phyloP scores from a whole-genome alignment of 2,113 vertebrate species.

The Callopanchax toddi region DNA sequence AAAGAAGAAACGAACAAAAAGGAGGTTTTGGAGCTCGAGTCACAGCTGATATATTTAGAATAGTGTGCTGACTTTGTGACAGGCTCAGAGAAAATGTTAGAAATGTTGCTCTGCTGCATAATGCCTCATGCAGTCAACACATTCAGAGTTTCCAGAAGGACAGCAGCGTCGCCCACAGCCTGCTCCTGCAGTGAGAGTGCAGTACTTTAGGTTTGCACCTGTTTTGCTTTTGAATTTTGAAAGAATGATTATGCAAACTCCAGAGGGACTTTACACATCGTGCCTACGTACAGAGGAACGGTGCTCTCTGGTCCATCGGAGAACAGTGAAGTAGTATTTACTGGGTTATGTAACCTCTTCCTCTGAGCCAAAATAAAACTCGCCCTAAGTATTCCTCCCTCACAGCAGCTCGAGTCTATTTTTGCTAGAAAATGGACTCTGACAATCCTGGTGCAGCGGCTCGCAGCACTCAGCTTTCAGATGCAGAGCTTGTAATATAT shows the following conservation, averaged over 20 bases:
- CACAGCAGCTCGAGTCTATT: constrained; percentile 49
- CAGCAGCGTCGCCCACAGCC: constrained; percentile 1
- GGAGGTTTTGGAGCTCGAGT: constrained; percentile 24
- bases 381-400: constrained; percentile 59
- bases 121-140: constrained; percentile 18
- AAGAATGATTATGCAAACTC: constrained; percentile 12
- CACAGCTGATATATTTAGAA: constrained; percentile 44
- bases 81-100: constrained; percentile 35
- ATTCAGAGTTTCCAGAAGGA: constrained; percentile 31
- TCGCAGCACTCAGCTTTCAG: constrained; percentile 16
- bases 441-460: constrained; percentile 29
- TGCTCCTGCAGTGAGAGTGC: constrained; percentile 29
- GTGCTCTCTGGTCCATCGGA: constrained; percentile 9
- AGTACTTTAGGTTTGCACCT: constrained; percentile 38
- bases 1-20: too few species aligned
- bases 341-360: constrained; percentile 60
- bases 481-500: constrained; percentile 22
- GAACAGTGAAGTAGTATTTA: constrained; percentile 45
- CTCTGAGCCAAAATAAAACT: constrained; percentile 62
- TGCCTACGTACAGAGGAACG: not conserved
- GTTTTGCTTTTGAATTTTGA: constrained; percentile 20
- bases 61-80: constrained; percentile 26
- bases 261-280: not conserved
- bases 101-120: constrained; percentile 49
- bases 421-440: constrained; percentile 54